These are phyloP conservation scores for Psittacus erithacus DNA, from an alignment of 2,113 vertebrate species.

Conservation along the genomic window DNA sequence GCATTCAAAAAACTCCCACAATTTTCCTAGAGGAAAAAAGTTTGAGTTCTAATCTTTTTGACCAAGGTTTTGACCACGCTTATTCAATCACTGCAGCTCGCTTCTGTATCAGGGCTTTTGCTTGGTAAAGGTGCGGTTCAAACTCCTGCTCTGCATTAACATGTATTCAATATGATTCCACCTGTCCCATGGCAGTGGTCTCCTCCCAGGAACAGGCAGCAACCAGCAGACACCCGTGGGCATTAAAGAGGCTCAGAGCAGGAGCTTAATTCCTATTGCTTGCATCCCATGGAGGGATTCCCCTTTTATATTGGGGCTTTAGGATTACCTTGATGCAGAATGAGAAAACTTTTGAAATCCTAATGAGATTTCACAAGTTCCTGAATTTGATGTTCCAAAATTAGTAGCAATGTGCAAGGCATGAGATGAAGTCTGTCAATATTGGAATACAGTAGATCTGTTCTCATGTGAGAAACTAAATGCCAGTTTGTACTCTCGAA, in stretches of 20 bases:
- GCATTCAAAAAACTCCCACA: not conserved
- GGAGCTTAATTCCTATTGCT: not conserved
- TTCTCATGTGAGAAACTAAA: not conserved
- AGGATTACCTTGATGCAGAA: not conserved
- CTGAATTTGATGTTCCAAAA: not conserved
- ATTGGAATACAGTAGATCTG: not conserved
- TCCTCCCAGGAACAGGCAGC: not conserved
- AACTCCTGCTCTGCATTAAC: not conserved
- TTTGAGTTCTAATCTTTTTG: not conserved
- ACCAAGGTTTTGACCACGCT: not conserved
- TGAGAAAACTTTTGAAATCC: not conserved
- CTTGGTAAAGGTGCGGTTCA: not conserved
- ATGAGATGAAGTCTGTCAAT: not conserved
- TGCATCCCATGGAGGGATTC: not conserved
- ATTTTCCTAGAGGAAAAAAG: not conserved
- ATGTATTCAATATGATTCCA: not conserved
- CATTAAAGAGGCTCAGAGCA: not conserved
- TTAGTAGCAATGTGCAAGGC: not conserved
- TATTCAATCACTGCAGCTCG: fast-evolving
- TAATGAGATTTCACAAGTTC: not conserved
- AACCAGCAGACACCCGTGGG: not conserved
- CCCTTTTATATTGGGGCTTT: not conserved
- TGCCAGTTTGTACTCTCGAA: not conserved
- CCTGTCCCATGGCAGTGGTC: not conserved
- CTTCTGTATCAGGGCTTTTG: not conserved